Conservation (phyloP, 2,113 vertebrate species). For the Aix galericulata region DNA sequence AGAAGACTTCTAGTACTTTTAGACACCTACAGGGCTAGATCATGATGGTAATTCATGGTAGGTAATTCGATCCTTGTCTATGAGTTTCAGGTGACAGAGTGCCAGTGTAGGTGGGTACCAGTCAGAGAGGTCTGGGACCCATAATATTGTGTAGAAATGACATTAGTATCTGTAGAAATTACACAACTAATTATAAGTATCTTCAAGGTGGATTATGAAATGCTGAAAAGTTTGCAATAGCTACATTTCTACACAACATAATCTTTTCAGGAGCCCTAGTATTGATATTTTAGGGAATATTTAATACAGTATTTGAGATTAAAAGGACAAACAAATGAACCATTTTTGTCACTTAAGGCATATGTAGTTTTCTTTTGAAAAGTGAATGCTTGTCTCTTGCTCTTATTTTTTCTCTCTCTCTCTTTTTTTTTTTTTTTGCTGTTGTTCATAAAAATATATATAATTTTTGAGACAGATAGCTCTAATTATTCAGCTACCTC, state of each 20-base stretch:
- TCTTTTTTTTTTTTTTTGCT: not conserved
- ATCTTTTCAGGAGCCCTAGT: not conserved
- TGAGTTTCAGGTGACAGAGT: not conserved
- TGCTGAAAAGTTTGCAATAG: not conserved
- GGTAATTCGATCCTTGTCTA: not conserved
- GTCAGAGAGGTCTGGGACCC: not conserved
- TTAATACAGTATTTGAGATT: not conserved
- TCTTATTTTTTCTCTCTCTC: not conserved
- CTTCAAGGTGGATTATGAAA: not conserved
- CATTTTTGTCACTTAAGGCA: not conserved
- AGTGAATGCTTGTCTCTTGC: not conserved
- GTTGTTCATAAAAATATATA: not conserved
- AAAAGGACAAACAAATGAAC: not conserved
- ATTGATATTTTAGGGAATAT: not conserved
- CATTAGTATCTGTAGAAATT: not conserved
- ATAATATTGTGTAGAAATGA: not conserved
- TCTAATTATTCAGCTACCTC: not conserved
- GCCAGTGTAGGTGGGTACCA: not conserved
- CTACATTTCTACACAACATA: not conserved
- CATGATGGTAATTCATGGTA: not conserved
- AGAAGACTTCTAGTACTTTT: rapidly evolving
- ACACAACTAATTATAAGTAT: not conserved
- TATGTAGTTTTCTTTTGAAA: not conserved
- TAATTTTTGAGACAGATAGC: not conserved
- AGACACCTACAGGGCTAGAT: not conserved